phyloP scores from a whole-genome alignment of 2,797 vertebrate genomes.

The Cheirogaleus major region DNA sequence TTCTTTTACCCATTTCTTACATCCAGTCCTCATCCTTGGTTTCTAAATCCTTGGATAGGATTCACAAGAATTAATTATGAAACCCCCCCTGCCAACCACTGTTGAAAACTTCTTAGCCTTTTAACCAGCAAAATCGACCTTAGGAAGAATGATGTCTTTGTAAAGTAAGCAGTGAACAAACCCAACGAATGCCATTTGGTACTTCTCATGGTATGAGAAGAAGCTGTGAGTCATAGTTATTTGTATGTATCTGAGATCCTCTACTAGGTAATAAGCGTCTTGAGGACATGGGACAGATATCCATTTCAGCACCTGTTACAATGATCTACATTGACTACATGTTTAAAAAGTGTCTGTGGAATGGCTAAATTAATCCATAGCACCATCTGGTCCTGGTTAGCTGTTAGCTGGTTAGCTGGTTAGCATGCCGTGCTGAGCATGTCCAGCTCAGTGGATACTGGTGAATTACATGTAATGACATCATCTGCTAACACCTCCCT shows the following conservation, averaged over 20 bases:
- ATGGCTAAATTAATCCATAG: not conserved
- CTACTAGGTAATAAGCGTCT: not conserved
- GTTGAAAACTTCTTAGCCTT: not conserved
- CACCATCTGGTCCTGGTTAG: not conserved
- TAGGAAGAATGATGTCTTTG: slow-evolving; percentile 35
- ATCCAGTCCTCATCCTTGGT: not conserved
- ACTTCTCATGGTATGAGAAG: not conserved
- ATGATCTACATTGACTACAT: not conserved
- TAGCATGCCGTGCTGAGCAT: not conserved
- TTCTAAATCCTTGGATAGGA: slow-evolving; percentile 53
- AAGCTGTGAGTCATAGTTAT: not conserved
- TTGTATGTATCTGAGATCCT: not conserved
- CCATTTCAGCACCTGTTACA: not conserved
- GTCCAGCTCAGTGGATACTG: not conserved
- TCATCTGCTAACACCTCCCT: not conserved
- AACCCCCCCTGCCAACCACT: not conserved
- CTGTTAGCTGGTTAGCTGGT: not conserved
- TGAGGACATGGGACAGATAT: not conserved
- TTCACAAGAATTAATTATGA: slow-evolving; percentile 23
- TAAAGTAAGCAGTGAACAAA: slow-evolving; percentile 16
- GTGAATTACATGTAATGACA: not conserved
- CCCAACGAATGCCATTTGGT: not conserved
- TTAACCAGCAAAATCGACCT: not conserved
- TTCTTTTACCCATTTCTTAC: slow-evolving; percentile 29
- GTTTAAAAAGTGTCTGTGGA: not conserved